Evolutionary conservation across 2,888 invertebrate genomes (phyloP).

Genomic region (Nomada fabriciana): DNA sequence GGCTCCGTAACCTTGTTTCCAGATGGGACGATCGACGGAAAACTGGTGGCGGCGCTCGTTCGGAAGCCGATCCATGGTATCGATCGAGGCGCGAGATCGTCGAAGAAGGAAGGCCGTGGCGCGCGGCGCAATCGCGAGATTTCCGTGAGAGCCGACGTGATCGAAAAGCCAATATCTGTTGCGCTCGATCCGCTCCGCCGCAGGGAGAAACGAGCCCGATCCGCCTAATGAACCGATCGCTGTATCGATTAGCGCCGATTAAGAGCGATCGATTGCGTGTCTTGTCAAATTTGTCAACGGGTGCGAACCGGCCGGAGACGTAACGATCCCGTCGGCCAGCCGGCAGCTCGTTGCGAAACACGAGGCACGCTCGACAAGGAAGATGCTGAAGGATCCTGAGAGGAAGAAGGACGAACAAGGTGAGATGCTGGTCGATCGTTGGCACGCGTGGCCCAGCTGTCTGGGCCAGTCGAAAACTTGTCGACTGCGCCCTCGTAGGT

Average conservation of each 20-base stretch:
- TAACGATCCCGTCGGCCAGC: slow-evolving; percentile 60
- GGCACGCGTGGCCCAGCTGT: slow-evolving; percentile 37
- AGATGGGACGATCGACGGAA: slow-evolving; percentile 41
- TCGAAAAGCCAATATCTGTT: slow-evolving; percentile 78
- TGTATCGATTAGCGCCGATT: slow-evolving; percentile 82
- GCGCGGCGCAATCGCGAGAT: slow-evolving; percentile 69
- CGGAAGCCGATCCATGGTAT: slow-evolving; percentile 24
- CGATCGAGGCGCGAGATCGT: slow-evolving; percentile 57
- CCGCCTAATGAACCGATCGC: slow-evolving; percentile 82
- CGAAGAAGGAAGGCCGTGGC: slow-evolving; percentile 61
- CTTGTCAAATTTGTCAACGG: slow-evolving; percentile 84
- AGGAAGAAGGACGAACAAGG: background rate
- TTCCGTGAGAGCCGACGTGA: slow-evolving; percentile 80
- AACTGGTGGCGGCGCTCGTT: slow-evolving; percentile 31
- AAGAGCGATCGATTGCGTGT: slow-evolving; percentile 81
- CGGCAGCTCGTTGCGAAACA: slow-evolving; percentile 55
- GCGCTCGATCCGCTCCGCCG: slow-evolving; percentile 58
- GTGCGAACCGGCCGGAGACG: slow-evolving; percentile 74
- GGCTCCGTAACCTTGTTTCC: slow-evolving; percentile 50
- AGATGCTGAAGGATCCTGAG: background rate
- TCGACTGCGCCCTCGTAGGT: background rate
- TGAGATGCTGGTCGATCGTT: background rate
- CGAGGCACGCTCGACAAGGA: slow-evolving; percentile 16
- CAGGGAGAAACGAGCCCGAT: slow-evolving; percentile 73
- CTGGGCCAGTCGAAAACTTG: background rate